A percentile compares a stretch with the other conserved stretches of the same genome.
Evolutionary conservation across 2,888 invertebrate species (phyloP).

Genomic region (Hirtodrosophila histrioides): DNA sequence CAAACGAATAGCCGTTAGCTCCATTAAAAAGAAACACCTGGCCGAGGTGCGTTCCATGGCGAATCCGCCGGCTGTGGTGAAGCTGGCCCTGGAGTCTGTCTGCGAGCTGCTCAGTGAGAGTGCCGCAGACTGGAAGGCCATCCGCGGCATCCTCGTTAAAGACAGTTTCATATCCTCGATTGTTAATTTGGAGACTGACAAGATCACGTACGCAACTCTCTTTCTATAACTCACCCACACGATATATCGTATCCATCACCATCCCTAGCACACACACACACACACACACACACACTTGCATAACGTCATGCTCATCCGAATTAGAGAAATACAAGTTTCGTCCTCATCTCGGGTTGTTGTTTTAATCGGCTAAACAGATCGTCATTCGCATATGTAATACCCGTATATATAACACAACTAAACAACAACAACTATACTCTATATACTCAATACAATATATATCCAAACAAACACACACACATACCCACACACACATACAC

Average conservation of each 20-base stretch:
- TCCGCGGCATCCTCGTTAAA: constrained; percentile 95
- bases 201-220: constrained; percentile 90
- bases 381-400: constrained; percentile 42
- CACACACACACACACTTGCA: constrained; percentile 10
- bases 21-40: constrained; percentile 97
- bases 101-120: constrained; percentile 96
- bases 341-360: constrained; percentile 35
- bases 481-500: constrained; percentile 27
- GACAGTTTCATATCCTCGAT: constrained; percentile 98
- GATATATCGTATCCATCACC: too few relatives aligned
- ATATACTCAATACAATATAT: constrained; percentile 3
- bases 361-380: constrained; percentile 30
- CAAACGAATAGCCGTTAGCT: constrained; percentile 90
- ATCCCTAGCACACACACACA: constrained; percentile 14
- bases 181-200: constrained; percentile 96
- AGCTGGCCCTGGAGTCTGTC: constrained; percentile 96
- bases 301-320: constrained; percentile 17
- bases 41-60: constrained; percentile 97
- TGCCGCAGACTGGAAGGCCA: constrained; percentile 96
- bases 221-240: too few relatives aligned
- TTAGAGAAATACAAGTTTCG: constrained; percentile 1
- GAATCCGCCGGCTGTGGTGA: constrained; percentile 96
- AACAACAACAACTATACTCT: constrained; percentile 4
- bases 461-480: constrained; percentile 28
- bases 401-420: constrained; percentile 47